A percentile compares a stretch with the other conserved stretches of the same genome.
These are phyloP conservation scores for Elgonia sp. DNA, from an alignment of 2,888 invertebrate genomes.

Conservation along the genomic window DNA sequence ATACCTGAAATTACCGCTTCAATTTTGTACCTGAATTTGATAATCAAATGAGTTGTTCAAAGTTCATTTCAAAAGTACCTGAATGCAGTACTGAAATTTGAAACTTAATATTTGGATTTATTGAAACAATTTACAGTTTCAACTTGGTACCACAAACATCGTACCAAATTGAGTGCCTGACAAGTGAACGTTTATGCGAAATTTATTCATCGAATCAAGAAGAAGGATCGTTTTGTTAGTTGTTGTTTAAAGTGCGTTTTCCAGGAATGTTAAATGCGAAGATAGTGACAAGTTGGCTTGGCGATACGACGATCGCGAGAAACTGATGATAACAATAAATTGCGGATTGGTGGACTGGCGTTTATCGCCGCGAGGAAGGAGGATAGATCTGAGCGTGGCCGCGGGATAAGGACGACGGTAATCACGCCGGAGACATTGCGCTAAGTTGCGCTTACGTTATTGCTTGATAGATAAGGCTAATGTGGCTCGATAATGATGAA, in stretches of 20 bases:
- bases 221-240: constrained; percentile 15
- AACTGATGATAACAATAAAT: constrained; percentile 50
- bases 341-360: constrained; percentile 49
- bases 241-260: constrained; percentile 37
- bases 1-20: no score
- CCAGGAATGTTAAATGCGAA: constrained; percentile 46
- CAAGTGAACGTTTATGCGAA: not conserved
- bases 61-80: no score
- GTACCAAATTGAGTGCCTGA: not conserved
- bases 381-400: constrained; percentile 1
- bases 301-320: constrained; percentile 42
- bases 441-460: constrained; percentile 40
- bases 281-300: constrained; percentile 36
- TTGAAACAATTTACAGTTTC: no score
- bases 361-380: constrained; percentile 42
- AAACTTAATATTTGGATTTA: no score
- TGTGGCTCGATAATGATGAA: constrained; percentile 48
- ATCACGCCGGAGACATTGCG: constrained; percentile 51
- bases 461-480: constrained; percentile 8
- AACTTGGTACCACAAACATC: no score
- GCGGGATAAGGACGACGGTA: constrained; percentile 57
- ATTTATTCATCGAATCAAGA: constrained; percentile 8
- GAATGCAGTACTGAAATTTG: no score
- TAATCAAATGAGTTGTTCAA: no score
- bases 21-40: no score